These are phyloP conservation scores for Neogobius melanostomus DNA, from an alignment of 2,113 vertebrate genomes.

Conservation along the genomic window DNA sequence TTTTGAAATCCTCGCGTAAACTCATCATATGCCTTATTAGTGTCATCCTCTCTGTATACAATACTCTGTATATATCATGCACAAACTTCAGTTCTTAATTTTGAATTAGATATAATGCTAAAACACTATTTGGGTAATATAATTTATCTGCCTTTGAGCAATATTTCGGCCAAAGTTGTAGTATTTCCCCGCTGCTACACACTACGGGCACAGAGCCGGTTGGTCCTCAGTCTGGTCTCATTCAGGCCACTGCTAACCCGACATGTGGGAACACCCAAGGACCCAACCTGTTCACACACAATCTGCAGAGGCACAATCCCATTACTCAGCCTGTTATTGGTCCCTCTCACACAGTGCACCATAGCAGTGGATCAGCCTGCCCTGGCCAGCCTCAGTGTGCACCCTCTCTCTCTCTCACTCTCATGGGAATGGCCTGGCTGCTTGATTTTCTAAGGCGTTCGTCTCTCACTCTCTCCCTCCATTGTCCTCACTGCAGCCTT, in stretches of 20 bases:
- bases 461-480: constrained; percentile 47
- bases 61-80: too few relatives aligned
- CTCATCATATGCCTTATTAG: too few relatives aligned
- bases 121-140: too few relatives aligned
- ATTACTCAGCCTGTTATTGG: constrained; percentile 74
- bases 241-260: constrained; percentile 56
- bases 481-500: constrained; percentile 41
- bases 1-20: too few relatives aligned
- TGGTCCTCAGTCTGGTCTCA: constrained; percentile 28
- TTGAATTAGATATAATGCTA: too few relatives aligned
- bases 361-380: constrained; percentile 65
- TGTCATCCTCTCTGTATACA: too few relatives aligned
- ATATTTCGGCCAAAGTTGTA: too few relatives aligned
- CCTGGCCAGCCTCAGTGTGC: constrained; percentile 49
- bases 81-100: too few relatives aligned
- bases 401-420: constrained; percentile 10
- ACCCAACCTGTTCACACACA: constrained; percentile 69
- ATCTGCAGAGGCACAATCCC: constrained; percentile 71
- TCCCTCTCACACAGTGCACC: constrained; percentile 65
- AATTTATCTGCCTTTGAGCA: too few relatives aligned
- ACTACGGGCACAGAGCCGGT: constrained; percentile 27
- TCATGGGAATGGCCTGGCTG: constrained; percentile 61
- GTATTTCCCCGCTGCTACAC: background rate
- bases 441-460: constrained; percentile 67
- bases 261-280: constrained; percentile 61